phyloP scores from a whole-genome alignment of 2,113 vertebrate genomes.

The Melanerpes formicivorus region DNA sequence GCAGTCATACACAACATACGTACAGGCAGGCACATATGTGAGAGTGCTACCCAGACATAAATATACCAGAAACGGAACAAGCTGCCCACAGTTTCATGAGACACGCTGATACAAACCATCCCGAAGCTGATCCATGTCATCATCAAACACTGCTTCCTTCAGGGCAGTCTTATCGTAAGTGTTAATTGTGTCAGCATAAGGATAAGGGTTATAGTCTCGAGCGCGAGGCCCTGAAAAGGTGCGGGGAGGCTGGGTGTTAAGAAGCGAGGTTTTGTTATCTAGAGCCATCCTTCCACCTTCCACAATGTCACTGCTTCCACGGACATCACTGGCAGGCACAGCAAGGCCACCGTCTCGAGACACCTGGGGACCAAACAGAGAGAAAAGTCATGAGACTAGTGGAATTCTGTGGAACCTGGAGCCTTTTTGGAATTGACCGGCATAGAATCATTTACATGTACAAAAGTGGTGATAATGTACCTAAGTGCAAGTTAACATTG shows the following conservation, averaged over 20 bases:
- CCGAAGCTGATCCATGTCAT: conserved; percentile 96
- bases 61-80: not conserved
- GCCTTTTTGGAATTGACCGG: not conserved
- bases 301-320: conserved; percentile 73
- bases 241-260: conserved; percentile 94
- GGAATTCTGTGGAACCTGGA: not conserved
- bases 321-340: conserved; percentile 72
- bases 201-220: conserved; percentile 92
- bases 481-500: not conserved
- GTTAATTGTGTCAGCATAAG: conserved; percentile 90
- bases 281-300: conserved; percentile 93
- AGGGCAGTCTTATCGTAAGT: conserved; percentile 94
- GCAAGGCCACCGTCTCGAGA: conserved; percentile 79
- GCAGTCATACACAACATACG: not conserved
- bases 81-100: not conserved
- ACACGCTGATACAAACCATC: conserved; percentile 81
- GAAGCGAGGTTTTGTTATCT: conserved; percentile 97
- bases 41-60: not conserved
- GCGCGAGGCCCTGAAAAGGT: conserved; percentile 88
- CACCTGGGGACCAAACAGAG: conserved; percentile 56
- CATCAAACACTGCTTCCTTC: conserved; percentile 96
- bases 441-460: not conserved
- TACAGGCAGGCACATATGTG: not conserved
- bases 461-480: accelerated
- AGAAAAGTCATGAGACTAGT: not conserved